Base-by-base conservation (phyloP, 35 echinoderm and acorn worm species). In the Apostichopus californicus region DNA sequence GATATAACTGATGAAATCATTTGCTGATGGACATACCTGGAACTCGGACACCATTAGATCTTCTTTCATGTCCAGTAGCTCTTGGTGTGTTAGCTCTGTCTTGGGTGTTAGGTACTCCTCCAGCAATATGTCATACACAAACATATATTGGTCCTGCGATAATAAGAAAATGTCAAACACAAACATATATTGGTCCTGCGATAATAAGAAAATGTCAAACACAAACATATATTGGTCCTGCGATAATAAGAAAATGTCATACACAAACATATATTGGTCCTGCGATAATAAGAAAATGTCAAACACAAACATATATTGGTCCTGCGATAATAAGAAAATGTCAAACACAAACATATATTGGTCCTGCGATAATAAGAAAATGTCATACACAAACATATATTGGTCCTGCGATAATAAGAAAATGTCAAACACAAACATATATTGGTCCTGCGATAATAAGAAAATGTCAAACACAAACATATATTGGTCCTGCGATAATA, bases 301-400 rank as follows among this genome's bases (percentile, higher is more conserved):
- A 28, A 1, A 28, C 26, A 28, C 52, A 28, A 80, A 93, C 8
- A 90, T 18, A 52, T 93, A 93, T 59, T 93, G 92, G 11, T 77
- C 86, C 92, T 93, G 20, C 15, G n/a, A 9, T 13, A 13, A 25
- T 88, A 88, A 56, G 9, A 15, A 25, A 55, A 57, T 56, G 59
- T 81, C 68, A 60, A 79, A 93, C 13, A 93, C 52, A 28, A 79
- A 93, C 8, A 90, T 26, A 46, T 93, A 93, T 59, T 93, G 92
- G 10, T 77, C 86, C 92, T 93, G 53, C 14, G n/a, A 9, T 12
- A 12, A 24, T 88, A 71, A 56, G 9, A 15, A 24, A 55, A 57
- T 56, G 59, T 90, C 68, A 60, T 90, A 93, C 13, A 93, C 52
- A 28, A 79, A 93, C 8, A 90, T 26, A 46, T 93, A 93, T 59